phyloP scores from a whole-genome alignment of 2,113 vertebrate species.

The Uria aalge region DNA sequence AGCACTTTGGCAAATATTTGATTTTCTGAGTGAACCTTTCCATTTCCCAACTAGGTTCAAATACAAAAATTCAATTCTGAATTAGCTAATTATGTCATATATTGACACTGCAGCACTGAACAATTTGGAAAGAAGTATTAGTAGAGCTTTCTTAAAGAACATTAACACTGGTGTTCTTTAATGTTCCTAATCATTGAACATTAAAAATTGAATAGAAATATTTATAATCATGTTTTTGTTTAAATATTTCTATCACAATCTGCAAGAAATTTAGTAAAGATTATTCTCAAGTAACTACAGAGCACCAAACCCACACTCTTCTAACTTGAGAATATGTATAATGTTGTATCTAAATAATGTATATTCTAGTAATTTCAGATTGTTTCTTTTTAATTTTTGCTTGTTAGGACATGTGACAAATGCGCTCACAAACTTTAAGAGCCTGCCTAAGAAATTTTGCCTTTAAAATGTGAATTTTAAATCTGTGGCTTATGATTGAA shows the following conservation, averaged over 20 bases:
- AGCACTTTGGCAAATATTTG: not conserved
- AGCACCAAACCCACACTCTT: not conserved
- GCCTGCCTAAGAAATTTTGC: not conserved
- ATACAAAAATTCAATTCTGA: not conserved
- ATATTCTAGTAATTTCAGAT: not conserved
- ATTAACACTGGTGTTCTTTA: not conserved
- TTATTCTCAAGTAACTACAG: not conserved
- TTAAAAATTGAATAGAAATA: not conserved
- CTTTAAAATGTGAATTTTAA: not conserved
- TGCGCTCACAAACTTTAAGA: not conserved
- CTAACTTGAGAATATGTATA: not conserved
- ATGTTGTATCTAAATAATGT: fast-evolving
- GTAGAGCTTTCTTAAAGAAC: not conserved
- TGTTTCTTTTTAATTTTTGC: not conserved
- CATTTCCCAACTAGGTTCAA: not conserved
- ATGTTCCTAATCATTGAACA: not conserved
- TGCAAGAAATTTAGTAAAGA: not conserved
- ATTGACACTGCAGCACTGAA: not conserved
- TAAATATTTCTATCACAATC: not conserved
- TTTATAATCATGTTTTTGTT: not conserved
- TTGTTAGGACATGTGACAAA: not conserved
- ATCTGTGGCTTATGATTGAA: not conserved
- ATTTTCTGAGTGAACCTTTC: not conserved
- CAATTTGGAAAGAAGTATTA: not conserved
- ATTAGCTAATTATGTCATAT: not conserved